Conservation (phyloP, 2,113 vertebrate genomes). For the Pimephales promelas region DNA sequence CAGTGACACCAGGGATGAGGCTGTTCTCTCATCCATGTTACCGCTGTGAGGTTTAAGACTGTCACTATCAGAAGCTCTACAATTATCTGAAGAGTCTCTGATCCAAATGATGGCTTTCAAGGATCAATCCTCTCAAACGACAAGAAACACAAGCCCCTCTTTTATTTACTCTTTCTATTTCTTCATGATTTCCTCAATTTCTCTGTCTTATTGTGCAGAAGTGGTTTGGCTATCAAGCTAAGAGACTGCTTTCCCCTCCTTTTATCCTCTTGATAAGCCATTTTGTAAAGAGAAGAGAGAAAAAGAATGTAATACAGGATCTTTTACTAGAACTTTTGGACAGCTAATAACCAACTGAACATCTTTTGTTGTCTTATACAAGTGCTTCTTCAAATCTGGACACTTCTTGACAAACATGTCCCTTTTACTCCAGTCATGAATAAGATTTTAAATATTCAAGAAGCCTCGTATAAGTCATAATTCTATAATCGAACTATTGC, state of each 20-base stretch:
- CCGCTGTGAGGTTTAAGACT: conserved; percentile 27
- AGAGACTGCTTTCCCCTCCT: background rate
- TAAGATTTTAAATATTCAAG: background rate
- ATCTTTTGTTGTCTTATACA: background rate
- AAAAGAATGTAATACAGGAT: background rate
- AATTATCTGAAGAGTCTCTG: conserved; percentile 20
- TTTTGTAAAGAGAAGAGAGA: background rate
- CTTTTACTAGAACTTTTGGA: background rate
- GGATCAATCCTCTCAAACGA: background rate
- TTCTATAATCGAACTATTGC: no score
- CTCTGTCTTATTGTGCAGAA: background rate
- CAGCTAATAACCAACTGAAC: background rate
- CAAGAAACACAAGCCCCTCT: background rate
- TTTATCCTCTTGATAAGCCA: background rate
- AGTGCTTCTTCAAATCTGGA: background rate
- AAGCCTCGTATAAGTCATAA: background rate
- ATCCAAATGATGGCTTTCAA: background rate
- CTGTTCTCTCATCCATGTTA: conserved; percentile 31
- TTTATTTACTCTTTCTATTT: background rate
- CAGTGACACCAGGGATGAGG: conserved; percentile 30
- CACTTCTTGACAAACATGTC: background rate
- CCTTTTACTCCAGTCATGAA: background rate
- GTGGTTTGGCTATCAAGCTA: background rate
- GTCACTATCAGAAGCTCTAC: conserved; percentile 21
- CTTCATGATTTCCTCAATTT: background rate